Percentiles rank a stretch among this genome's conserved stretches.
phyloP scores from a whole-genome alignment of 23 tunicate species.

The Halocynthia roretzi region DNA sequence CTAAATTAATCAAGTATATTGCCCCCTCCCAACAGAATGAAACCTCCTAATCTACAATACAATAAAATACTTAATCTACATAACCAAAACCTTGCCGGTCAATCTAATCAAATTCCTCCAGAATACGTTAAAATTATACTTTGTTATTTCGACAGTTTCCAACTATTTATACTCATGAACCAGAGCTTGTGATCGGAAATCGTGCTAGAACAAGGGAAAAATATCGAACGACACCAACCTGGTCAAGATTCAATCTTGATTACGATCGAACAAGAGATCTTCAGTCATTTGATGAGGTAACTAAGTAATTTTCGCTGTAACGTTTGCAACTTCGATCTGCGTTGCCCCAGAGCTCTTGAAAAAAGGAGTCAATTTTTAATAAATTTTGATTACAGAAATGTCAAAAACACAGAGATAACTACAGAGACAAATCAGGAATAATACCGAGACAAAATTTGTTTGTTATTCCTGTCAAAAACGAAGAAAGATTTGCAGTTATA shows the following conservation, averaged over 20 bases:
- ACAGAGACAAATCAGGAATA: constrained; percentile 72
- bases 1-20: too few relatives aligned
- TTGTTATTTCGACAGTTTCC: constrained; percentile 53
- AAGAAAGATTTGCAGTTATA: constrained; percentile 54
- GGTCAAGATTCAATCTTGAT: constrained; percentile 69
- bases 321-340: neutral
- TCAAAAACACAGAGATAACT: constrained; percentile 59
- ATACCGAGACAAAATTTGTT: constrained; percentile 50
- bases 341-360: neutral
- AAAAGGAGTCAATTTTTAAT: neutral
- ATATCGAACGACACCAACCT: constrained; percentile 75
- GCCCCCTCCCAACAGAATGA: too few relatives aligned
- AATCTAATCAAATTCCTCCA: too few relatives aligned
- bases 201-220: constrained; percentile 71
- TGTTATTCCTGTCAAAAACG: constrained; percentile 77
- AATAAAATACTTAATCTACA: too few relatives aligned
- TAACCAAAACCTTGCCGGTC: too few relatives aligned
- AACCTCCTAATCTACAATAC: too few relatives aligned
- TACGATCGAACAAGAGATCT: constrained; percentile 64
- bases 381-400: constrained; percentile 26
- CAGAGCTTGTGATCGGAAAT: constrained; percentile 67
- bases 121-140: too few relatives aligned
- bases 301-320: neutral
- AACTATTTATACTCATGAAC: constrained; percentile 83
- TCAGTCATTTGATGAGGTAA: constrained; percentile 52